phyloP scores from a whole-genome alignment of 35 echinoderm and acorn worm species.

The Antedon bifida region DNA sequence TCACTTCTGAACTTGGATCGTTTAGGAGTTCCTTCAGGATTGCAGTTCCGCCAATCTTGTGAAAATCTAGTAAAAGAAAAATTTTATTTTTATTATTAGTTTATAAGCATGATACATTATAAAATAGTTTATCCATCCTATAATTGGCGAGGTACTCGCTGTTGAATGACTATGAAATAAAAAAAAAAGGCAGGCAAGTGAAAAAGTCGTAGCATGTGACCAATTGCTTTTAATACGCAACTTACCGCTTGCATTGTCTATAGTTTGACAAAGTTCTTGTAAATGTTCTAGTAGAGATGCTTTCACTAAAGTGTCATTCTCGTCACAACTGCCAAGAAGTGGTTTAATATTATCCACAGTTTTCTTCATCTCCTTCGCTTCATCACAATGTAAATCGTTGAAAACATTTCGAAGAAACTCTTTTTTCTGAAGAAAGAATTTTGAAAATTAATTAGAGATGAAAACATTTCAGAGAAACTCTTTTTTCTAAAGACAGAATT shows the following conservation, averaged over 20 bases:
- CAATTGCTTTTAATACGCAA: too few relatives aligned
- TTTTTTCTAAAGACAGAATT: too few relatives aligned
- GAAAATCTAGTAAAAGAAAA: slow-evolving; percentile 42
- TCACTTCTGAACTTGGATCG: slow-evolving; percentile 60
- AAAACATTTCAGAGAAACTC: too few relatives aligned
- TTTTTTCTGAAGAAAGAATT: slow-evolving; percentile 28
- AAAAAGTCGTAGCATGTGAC: too few relatives aligned
- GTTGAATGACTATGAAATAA: too few relatives aligned
- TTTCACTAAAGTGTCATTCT: slow-evolving; percentile 39
- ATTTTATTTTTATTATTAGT: too few relatives aligned
- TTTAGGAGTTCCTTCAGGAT: slow-evolving; percentile 26
- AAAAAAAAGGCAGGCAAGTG: too few relatives aligned
- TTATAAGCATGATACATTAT: too few relatives aligned
- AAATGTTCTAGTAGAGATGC: slow-evolving; percentile 42
- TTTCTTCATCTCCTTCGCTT: slow-evolving; percentile 63
- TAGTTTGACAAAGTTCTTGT: slow-evolving; percentile 53
- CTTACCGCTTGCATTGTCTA: slow-evolving; percentile 92
- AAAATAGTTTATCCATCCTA: too few relatives aligned
- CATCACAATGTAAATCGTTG: slow-evolving; percentile 62
- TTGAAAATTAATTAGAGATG: neutral
- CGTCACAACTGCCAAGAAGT: slow-evolving; percentile 20
- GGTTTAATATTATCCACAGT: slow-evolving; percentile 24
- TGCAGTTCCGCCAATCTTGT: slow-evolving; percentile 61
- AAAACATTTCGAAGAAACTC: slow-evolving; percentile 51
- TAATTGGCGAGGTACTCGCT: too few relatives aligned